Base-by-base conservation (phyloP, 1,140 invertebrate species). In the Xylocopa sonorina region DNA sequence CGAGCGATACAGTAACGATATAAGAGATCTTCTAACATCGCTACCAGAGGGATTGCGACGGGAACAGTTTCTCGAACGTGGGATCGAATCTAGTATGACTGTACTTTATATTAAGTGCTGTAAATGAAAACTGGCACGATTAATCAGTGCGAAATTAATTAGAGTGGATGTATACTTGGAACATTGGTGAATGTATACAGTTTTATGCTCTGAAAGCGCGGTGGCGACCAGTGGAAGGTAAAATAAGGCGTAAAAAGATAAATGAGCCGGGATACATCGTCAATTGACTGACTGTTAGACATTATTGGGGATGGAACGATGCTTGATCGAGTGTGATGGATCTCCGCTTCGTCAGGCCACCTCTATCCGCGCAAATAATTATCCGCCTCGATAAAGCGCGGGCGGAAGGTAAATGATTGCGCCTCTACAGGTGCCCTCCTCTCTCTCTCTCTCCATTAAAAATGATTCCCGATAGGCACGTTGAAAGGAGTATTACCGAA, bases 301-400 rank as follows among this genome's bases (percentile, higher is more conserved):
- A 27, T 9, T 64, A 64, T 43, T 27, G 62, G 24, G 24, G 38
- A 27, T 43, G 38, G 38, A 43, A 64, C 62, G 62, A 24, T 24
- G 60, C 38, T 60, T 64, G 62, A 64, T 64, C 62, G 62, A 64
- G 62, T 64, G 16, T 64, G 62, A 64, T 64, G 62, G 62, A 64
- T 64, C 38, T 38, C 12, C 24, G 34, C 58, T 24, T 38, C 58
- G 58, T 62, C 58, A 38, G 21, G 58, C 58, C 34, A 38, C 32
- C 34, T 62, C n/a, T 62, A 62, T 64, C 43, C 62, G 2, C 38
- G 62, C 38, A 64, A 64, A 64, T 64, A 66, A 66, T 66, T 66
- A 38, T 48, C 41, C 14, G n/a, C 41, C 27, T 29, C 16, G 43
- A 48, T 48, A 18, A 66, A 48, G 24, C 43, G 63, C 14, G 63